Evolutionary conservation across 37 sponge, comb jelly and placozoan genomes (phyloP).

Genomic region (Aplysina aerophoba): DNA sequence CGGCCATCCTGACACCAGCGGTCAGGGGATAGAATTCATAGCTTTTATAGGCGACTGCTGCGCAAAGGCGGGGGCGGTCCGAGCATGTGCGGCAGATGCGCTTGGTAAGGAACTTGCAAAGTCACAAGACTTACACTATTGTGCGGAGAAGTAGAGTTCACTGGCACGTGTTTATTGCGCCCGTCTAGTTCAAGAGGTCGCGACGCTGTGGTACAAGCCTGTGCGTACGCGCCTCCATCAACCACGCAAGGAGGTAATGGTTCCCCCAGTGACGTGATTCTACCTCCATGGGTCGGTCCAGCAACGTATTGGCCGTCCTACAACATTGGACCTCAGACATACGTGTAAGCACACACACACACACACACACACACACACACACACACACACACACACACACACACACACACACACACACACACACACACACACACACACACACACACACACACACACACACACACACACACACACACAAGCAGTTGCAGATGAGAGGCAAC

Average conservation of each 20-base stretch:
- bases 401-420: too few relatives aligned
- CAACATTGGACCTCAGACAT: constrained; percentile 80
- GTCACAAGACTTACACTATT: too few relatives aligned
- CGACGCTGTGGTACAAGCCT: constrained; percentile 42
- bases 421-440: too few relatives aligned
- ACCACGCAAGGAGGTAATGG: neutral
- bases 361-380: too few relatives aligned
- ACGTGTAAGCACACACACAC: constrained; percentile 58
- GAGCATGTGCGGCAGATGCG: constrained; percentile 85
- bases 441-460: too few relatives aligned
- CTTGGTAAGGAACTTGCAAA: constrained; percentile 52
- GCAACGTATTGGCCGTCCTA: constrained; percentile 75
- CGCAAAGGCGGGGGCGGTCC: too few relatives aligned
- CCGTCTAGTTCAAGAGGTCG: constrained; percentile 49
- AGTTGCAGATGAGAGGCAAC: too few relatives aligned
- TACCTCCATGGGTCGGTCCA: constrained; percentile 5
- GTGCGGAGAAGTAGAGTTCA: neutral
- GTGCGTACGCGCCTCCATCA: constrained; percentile 57
- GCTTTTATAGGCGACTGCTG: neutral
- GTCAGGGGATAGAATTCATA: neutral
- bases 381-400: too few relatives aligned
- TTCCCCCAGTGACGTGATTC: neutral
- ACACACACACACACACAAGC: too few relatives aligned
- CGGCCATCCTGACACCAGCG: constrained; percentile 98
- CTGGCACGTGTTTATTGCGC: neutral